Evolutionary conservation across 2,888 invertebrate species (phyloP), one percentile per base, ranked within the genome.

Genomic region (Lacanobia wlatinum): DNA sequence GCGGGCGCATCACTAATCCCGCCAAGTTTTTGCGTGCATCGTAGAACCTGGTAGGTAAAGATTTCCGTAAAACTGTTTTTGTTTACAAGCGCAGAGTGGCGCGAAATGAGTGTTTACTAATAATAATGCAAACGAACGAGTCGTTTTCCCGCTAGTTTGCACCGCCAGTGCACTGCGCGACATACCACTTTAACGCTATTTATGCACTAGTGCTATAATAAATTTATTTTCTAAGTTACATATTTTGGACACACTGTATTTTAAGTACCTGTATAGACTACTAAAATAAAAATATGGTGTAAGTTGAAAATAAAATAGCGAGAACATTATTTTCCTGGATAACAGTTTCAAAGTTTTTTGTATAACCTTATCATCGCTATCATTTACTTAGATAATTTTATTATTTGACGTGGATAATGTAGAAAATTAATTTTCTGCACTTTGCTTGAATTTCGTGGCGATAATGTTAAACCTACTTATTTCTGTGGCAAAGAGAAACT

Each of bases 51-150:
- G 28, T 28, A 92, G 93, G 93, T 93, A 94, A 87, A 91, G 87
- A 90, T 90, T 91, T 91, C 87, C 86, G 88, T 89, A 88, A 90
- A 90, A 89, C 82, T 92, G 90, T 92, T 93, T 92, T 93, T 95
- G 93, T 94, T 94, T 94, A 94, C 94, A 91, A 92, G 88, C 89
- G 82, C 82, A 87, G 89, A 92, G 90, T 93, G 95, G 95, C 95
- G 95, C 94, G 95, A 95, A 95, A 92, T 89, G 84, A 89, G 80
- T 94, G 95, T 95, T 95, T 95, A 95, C 94, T 90, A 94, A 94
- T 93, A 93, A 82, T 89, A 92, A 85, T 87, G 87, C 90, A 86
- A 89, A 87, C 87, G 87, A 88, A 89, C 88, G 87, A 88, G 77
- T 87, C 79, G 88, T 92, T 91, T 94, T 93, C 92, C 91, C 91